These are phyloP conservation scores for Norana najaformis DNA, from an alignment of 2,888 invertebrate genomes.

Conservation along the genomic window DNA sequence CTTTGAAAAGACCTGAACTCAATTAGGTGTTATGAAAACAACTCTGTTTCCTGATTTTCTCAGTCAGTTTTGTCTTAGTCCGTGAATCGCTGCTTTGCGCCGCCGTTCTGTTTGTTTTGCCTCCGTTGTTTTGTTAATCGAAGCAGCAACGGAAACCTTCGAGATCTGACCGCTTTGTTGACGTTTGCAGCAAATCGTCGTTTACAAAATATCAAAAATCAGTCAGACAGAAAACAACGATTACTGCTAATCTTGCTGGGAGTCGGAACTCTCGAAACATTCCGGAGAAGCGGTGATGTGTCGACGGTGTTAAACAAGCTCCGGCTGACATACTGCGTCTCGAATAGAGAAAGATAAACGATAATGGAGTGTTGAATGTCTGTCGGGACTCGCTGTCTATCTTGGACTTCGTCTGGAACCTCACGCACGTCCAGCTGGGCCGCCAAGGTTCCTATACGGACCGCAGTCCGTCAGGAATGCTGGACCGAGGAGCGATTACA, in stretches of 20 bases:
- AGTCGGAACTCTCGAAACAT: background rate
- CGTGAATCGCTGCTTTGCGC: background rate
- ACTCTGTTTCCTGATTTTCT: background rate
- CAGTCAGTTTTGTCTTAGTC: background rate
- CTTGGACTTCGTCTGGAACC: background rate
- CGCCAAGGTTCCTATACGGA: background rate
- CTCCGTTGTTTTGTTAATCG: background rate
- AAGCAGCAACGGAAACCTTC: background rate
- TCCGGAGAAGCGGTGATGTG: background rate
- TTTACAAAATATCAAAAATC: background rate
- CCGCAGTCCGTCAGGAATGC: background rate
- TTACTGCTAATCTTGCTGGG: background rate
- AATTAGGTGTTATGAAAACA: background rate
- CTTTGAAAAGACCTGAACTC: background rate
- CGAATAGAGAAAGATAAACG: background rate
- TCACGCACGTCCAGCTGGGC: background rate
- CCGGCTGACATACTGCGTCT: constrained; percentile 3
- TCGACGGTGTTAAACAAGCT: background rate
- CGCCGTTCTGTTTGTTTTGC: background rate
- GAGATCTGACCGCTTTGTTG: background rate
- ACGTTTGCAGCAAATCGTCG: background rate
- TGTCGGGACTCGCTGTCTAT: background rate
- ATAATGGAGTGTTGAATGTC: background rate
- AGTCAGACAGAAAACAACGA: background rate
- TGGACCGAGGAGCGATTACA: background rate